Evolutionary conservation across 2,113 vertebrate genomes (phyloP).

Genomic region (Perca schrenkii): DNA sequence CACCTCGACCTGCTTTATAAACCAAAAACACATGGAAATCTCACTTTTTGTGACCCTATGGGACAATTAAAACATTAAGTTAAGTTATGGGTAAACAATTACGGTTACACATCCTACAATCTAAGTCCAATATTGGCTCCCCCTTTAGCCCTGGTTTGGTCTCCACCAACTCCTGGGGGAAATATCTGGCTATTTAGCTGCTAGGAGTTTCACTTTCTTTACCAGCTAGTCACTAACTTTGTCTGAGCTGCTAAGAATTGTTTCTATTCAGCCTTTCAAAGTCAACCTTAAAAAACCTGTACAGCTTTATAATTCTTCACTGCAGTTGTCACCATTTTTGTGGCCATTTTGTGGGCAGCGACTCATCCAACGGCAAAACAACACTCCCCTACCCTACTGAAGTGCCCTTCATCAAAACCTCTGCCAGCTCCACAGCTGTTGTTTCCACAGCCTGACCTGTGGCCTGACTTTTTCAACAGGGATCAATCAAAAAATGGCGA

Average conservation of each 20-base stretch:
- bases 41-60: too few species aligned
- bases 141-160: background rate
- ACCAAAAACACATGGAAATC: too few species aligned
- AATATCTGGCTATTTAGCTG: background rate
- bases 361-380: background rate
- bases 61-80: too few species aligned
- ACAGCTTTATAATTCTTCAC: background rate
- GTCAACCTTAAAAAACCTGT: background rate
- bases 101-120: too few species aligned
- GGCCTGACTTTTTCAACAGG: slow-evolving; percentile 15
- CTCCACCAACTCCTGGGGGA: background rate
- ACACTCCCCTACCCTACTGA: background rate
- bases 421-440: slow-evolving; percentile 11
- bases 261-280: background rate
- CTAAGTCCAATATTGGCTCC: background rate
- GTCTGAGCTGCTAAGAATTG: background rate
- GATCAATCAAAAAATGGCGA: slow-evolving; percentile 55
- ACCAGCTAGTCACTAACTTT: background rate
- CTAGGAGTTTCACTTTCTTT: background rate
- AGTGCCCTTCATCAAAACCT: background rate
- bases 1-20: too few species aligned
- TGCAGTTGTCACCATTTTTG: background rate
- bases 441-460: slow-evolving; percentile 29
- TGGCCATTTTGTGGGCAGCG: background rate
- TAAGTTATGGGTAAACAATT: too few species aligned